Conservation (phyloP, 2,797 vertebrate genomes). For the Phaenicophaeus curvirostris region DNA sequence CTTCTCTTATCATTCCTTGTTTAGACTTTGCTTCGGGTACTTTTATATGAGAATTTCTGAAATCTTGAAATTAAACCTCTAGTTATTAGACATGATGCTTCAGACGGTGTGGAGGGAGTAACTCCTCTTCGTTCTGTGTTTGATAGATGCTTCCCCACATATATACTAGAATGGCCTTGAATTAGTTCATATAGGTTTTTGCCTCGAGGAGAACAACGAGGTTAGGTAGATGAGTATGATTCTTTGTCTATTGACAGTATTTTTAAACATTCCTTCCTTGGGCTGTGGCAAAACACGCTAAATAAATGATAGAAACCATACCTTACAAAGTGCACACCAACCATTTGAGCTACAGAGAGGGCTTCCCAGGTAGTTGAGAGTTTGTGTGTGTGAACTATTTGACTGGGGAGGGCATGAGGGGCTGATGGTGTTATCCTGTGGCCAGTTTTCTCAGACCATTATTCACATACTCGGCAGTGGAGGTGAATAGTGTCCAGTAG, state of each 20-base stretch:
- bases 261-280: constrained; percentile 78
- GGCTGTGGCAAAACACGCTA: constrained; percentile 73
- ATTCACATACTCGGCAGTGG: not conserved
- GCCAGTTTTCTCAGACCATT: not conserved
- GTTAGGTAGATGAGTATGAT: constrained; percentile 81
- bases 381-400: constrained; percentile 74
- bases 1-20: constrained; percentile 44
- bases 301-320: constrained; percentile 84
- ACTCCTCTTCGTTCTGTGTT: constrained; percentile 61
- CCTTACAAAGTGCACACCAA: constrained; percentile 50
- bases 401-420: not conserved
- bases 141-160: constrained; percentile 68
- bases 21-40: constrained; percentile 72
- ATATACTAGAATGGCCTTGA: constrained; percentile 72
- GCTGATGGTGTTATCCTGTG: not conserved
- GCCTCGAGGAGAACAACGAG: constrained; percentile 78
- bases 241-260: constrained; percentile 87
- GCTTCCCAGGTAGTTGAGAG: constrained; percentile 67
- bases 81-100: constrained; percentile 74
- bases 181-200: constrained; percentile 79
- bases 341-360: constrained; percentile 47
- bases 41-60: constrained; percentile 74
- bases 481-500: not conserved
- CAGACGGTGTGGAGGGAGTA: constrained; percentile 3
- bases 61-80: constrained; percentile 73